phyloP scores from a whole-genome alignment of 2,113 vertebrate species.

The Formicarius rufipectus region DNA sequence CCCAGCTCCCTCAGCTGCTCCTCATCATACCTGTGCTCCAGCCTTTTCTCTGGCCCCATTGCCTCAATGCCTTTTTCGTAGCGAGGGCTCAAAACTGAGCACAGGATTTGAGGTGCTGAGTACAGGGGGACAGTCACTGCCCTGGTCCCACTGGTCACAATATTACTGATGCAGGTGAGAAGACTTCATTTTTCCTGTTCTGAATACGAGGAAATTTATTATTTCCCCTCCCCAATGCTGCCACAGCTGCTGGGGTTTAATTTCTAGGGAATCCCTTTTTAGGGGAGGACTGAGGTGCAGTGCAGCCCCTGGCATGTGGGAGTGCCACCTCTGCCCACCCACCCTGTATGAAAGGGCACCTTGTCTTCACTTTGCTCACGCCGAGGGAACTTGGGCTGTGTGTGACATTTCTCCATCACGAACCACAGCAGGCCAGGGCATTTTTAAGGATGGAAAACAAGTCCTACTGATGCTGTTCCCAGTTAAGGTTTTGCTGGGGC shows the following conservation, averaged over 20 bases:
- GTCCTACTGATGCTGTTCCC: neutral
- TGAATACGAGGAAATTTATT: neutral
- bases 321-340: neutral
- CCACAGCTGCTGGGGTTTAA: neutral
- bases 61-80: no score
- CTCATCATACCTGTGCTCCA: neutral
- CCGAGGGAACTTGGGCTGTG: accelerated
- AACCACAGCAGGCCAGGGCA: neutral
- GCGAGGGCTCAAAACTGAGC: neutral
- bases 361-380: accelerated
- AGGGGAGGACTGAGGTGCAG: neutral
- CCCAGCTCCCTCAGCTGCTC: neutral
- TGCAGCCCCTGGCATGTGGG: neutral
- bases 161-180: neutral
- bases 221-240: neutral
- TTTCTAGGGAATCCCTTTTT: neutral
- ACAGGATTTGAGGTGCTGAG: neutral
- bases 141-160: neutral
- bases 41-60: neutral
- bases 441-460: neutral
- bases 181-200: neutral
- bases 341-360: neutral
- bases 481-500: accelerated
- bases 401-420: accelerated
- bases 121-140: neutral